phyloP scores from a whole-genome alignment of 2,888 invertebrate species.

The Rhagonycha fulva region DNA sequence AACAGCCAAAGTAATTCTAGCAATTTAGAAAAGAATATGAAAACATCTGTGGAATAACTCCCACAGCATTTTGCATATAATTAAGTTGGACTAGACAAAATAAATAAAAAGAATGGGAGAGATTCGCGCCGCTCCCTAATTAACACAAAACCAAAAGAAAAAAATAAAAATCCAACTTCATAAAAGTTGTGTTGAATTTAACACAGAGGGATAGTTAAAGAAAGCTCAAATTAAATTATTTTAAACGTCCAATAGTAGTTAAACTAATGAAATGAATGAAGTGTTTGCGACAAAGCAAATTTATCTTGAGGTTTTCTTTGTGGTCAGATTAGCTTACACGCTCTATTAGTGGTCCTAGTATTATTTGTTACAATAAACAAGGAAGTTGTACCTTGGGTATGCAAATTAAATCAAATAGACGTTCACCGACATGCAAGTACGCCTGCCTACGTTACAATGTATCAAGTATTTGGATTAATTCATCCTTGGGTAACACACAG shows the following conservation, averaged over 20 bases:
- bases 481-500: conserved; percentile 12
- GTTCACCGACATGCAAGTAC: conserved; percentile 10
- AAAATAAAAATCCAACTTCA: background rate
- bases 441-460: conserved; percentile 2
- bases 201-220: background rate
- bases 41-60: conserved; percentile 5
- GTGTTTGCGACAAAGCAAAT: background rate
- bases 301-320: background rate
- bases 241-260: background rate
- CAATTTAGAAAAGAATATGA: conserved; percentile 1
- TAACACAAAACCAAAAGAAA: conserved; percentile 8
- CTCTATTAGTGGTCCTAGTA: background rate
- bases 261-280: background rate
- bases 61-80: conserved; percentile 24
- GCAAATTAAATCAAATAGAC: conserved; percentile 21
- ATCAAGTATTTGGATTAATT: conserved; percentile 6
- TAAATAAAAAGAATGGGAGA: conserved; percentile 17
- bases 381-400: conserved; percentile 1
- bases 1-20: background rate
- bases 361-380: background rate
- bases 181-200: background rate
- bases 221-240: background rate
- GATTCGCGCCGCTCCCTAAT: conserved; percentile 17
- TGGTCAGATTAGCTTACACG: background rate
- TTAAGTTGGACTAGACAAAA: conserved; percentile 24